Conservation (phyloP, 2,113 vertebrate genomes). For the Mugil cephalus region DNA sequence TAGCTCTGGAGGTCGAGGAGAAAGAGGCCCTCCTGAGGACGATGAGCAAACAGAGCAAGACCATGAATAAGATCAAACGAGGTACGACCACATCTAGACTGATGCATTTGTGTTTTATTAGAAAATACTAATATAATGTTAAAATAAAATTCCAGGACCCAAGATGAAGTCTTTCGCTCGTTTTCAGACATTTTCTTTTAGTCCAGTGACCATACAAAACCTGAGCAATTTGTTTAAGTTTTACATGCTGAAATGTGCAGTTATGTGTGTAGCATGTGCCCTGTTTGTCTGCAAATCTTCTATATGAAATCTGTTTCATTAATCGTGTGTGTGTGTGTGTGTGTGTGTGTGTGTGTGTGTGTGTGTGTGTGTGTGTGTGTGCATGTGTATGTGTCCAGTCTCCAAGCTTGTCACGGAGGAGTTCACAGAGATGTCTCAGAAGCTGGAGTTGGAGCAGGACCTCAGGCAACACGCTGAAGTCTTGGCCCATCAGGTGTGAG, state of each 20-base stretch:
- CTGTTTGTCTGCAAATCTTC: neutral
- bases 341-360: constrained; percentile 3
- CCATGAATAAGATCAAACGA: constrained; percentile 83
- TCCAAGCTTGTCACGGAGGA: constrained; percentile 85
- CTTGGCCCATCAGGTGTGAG: constrained; percentile 86
- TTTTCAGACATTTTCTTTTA: no score
- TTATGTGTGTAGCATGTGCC: no score
- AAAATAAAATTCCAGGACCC: no score
- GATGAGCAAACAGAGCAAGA: constrained; percentile 76
- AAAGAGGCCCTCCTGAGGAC: constrained; percentile 73
- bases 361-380: constrained; percentile 9
- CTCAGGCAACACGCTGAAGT: constrained; percentile 83
- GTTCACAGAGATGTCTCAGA: constrained; percentile 81
- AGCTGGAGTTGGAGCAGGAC: constrained; percentile 85
- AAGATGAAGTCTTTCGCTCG: neutral
- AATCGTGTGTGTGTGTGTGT: constrained; percentile 8
- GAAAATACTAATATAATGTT: no score
- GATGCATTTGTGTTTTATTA: no score
- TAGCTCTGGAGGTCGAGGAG: constrained; percentile 74
- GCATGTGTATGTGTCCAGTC: constrained; percentile 66
- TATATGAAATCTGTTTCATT: no score
- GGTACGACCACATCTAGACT: constrained; percentile 62
- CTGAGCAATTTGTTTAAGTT: no score
- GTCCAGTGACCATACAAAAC: neutral
- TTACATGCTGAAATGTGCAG: no score